phyloP scores from a whole-genome alignment of 2,888 invertebrate genomes.

The Drosophila birchii region DNA sequence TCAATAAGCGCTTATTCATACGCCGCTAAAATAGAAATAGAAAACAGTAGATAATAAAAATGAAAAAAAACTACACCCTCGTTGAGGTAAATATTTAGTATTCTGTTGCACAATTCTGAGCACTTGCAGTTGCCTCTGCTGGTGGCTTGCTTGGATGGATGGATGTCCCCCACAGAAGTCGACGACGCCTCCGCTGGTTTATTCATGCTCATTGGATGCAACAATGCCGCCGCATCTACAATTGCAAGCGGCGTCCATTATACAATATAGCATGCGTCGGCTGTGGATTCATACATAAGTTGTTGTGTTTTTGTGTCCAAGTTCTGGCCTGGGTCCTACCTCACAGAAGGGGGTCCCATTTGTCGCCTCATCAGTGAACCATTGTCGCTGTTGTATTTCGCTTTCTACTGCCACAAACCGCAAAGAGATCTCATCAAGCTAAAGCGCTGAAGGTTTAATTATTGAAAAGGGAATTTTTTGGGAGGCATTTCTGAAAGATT shows the following conservation, averaged over 20 bases:
- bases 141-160: not conserved
- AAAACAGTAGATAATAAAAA: constrained; percentile 12
- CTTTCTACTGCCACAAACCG: not conserved
- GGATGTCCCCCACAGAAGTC: constrained; percentile 35
- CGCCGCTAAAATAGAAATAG: constrained; percentile 6
- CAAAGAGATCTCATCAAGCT: not conserved
- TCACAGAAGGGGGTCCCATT: constrained; percentile 17
- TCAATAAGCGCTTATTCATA: constrained; percentile 57
- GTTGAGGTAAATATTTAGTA: constrained; percentile 23
- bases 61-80: constrained; percentile 15
- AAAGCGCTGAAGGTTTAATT: not conserved
- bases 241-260: constrained; percentile 34
- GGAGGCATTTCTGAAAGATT: not conserved
- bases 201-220: constrained; percentile 38
- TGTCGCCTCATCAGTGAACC: constrained; percentile 14
- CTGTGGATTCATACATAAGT: not conserved
- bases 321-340: constrained; percentile 25
- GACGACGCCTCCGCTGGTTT: constrained; percentile 27
- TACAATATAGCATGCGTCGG: constrained; percentile 7
- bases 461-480: not conserved
- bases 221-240: constrained; percentile 23
- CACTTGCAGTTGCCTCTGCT: constrained; percentile 5
- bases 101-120: constrained; percentile 42
- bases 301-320: constrained; percentile 24
- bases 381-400: constrained; percentile 25